Conservation (phyloP, 1,140 invertebrate genomes). For the Tribolium madens region DNA sequence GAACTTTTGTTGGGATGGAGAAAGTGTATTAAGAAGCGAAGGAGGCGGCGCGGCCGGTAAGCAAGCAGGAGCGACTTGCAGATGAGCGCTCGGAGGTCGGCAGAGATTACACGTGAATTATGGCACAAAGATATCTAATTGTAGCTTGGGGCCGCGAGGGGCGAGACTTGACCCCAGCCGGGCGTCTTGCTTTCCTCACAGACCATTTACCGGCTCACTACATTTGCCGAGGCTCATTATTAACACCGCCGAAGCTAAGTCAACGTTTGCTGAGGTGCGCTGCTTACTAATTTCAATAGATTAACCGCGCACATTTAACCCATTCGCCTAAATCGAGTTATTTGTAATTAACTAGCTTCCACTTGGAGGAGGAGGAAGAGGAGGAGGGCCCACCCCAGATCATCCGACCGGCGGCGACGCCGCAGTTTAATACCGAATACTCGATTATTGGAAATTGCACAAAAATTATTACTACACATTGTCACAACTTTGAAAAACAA, state of each 20-base stretch:
- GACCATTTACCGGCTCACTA: conserved; percentile 65
- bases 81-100: conserved; percentile 62
- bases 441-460: too few relatives aligned
- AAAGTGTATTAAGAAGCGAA: conserved; percentile 48
- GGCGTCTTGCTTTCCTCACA: conserved; percentile 56
- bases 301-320: conserved; percentile 66
- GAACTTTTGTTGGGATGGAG: conserved; percentile 25
- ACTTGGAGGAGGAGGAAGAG: neutral
- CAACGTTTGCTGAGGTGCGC: conserved; percentile 64
- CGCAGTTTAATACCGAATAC: conserved; percentile 47
- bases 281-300: conserved; percentile 67
- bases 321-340: conserved; percentile 66
- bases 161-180: conserved; percentile 62
- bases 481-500: too few relatives aligned
- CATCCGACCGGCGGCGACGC: conserved; percentile 22
- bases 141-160: conserved; percentile 62
- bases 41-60: neutral
- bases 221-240: conserved; percentile 63
- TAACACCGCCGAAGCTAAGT: conserved; percentile 63
- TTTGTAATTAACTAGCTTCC: conserved; percentile 66
- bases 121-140: conserved; percentile 67
- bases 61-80: conserved; percentile 56
- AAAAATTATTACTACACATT: too few relatives aligned
- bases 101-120: conserved; percentile 67
- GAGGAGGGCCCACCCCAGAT: neutral